Base-by-base conservation (phyloP, 2,888 invertebrate genomes). In the Colostygia pectinataria region DNA sequence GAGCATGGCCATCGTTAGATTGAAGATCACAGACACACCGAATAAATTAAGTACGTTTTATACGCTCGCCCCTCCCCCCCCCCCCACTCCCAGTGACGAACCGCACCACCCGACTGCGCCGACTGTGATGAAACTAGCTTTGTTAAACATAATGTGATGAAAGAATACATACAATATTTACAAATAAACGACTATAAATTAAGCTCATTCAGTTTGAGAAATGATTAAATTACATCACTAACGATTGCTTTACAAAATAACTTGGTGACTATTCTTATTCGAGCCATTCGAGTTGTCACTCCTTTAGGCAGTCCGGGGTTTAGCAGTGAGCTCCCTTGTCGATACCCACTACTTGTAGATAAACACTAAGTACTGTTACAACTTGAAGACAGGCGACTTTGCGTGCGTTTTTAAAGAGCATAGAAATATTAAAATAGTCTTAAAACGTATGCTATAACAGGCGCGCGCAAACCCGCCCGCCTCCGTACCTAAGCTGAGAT, bases 151-250 rank as follows among this genome's bases (percentile, higher is more conserved):
- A 51, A 46, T 52, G 51, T 52, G 51, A 52, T 52, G 51, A 52
- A 61, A 62, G 15, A 71, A 79, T 83, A 83, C 80, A 77, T 83
- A 83, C 84, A 85, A 84, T 86, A 86, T 86, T 84, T 86, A 86
- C 86, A 86, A 83, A 84, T 79, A 83, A 83, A 82, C 70, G 68
- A 58, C 67, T 83, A 83, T 68, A 83, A 84, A 83, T 78, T 81
- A 85, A 85, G 85, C 85, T 85, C 84, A 76, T 83, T 57, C 77
- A 68, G 74, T 81, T 78, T 72, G 71, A 75, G 74, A 80, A 77
- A 73, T 57, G 74, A 77, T 72, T 76, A 70, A 75, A 78, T 77
- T 79, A 81, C 80, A 76, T 74, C 74, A 78, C 76, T 77, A 75
- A 71, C 71, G 76, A 77, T 73, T 66, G 74, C 74, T 73, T 77